These are phyloP conservation scores for Recurvirostra avosetta DNA, from an alignment of 2,113 vertebrate species.

Conservation along the genomic window DNA sequence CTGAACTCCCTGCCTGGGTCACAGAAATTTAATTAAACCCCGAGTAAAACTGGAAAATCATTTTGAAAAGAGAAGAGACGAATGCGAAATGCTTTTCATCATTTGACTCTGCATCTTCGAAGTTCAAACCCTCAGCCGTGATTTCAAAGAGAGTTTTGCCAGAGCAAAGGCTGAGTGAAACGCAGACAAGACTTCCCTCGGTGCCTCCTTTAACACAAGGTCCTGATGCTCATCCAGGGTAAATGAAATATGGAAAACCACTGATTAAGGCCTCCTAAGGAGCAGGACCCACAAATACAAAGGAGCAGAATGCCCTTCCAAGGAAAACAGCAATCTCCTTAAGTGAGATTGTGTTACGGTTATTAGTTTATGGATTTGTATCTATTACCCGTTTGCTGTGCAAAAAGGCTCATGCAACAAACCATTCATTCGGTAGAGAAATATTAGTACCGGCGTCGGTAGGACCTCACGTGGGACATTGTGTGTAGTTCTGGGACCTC, in stretches of 20 bases:
- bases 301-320: neutral
- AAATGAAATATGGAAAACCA: neutral
- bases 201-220: neutral
- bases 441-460: rapidly evolving
- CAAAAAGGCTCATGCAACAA: neutral
- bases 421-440: neutral
- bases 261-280: neutral
- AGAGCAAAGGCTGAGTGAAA: neutral
- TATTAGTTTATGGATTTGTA: neutral
- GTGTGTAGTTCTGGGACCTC: neutral
- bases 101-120: neutral
- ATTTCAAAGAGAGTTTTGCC: constrained; percentile 23
- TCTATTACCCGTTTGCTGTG: neutral
- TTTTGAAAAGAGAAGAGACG: constrained; percentile 36
- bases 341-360: neutral
- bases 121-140: neutral
- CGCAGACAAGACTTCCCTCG: neutral
- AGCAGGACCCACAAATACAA: neutral
- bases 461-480: neutral
- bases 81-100: constrained; percentile 44
- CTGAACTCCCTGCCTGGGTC: constrained; percentile 41
- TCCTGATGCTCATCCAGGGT: neutral
- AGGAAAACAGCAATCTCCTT: neutral
- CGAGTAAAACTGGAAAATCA: constrained; percentile 48
- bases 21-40: constrained; percentile 61